A percentile compares a stretch with the other conserved stretches of the same genome.
Evolutionary conservation across 2,888 invertebrate species (phyloP).

Genomic region (Macrosoma leucophasiata): DNA sequence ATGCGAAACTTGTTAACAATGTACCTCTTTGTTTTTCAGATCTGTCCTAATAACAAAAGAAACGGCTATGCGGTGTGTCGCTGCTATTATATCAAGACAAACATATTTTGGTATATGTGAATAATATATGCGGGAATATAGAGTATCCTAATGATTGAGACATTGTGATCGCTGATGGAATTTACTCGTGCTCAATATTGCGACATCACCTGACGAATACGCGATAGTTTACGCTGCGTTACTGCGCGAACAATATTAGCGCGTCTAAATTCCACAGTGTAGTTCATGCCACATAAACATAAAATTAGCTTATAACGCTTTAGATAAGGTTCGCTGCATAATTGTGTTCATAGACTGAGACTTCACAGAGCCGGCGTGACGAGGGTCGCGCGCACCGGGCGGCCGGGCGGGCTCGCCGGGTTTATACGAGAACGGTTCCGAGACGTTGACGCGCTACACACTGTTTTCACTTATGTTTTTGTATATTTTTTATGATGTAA

Average conservation of each 20-base stretch:
- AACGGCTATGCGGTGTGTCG: constrained; percentile 41
- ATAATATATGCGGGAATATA: constrained; percentile 59
- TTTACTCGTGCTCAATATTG: constrained; percentile 49
- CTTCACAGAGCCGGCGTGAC: constrained; percentile 28
- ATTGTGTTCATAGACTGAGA: constrained; percentile 74
- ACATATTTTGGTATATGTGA: constrained; percentile 76
- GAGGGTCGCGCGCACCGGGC: constrained; percentile 9
- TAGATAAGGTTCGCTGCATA: constrained; percentile 72
- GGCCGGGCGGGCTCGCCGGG: constrained; percentile 12
- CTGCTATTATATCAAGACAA: constrained; percentile 72
- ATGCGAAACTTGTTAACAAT: too few relatives aligned
- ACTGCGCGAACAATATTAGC: constrained; percentile 38
- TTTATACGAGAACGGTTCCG: constrained; percentile 30
- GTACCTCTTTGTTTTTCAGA: constrained; percentile 48
- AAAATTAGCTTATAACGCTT: constrained; percentile 72
- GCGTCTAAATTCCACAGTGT: constrained; percentile 55
- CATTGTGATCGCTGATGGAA: constrained; percentile 50
- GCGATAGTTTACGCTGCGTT: constrained; percentile 11
- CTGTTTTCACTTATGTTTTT: constrained; percentile 45
- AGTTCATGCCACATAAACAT: constrained; percentile 70
- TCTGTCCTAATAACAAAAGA: constrained; percentile 64
- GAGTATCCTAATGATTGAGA: constrained; percentile 49
- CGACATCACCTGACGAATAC: constrained; percentile 28
- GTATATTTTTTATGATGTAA: constrained; percentile 52
- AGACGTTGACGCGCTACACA: too few relatives aligned